A percentile compares a stretch with the other conserved stretches of the same genome.
These are phyloP conservation scores for Sebastes variabilis DNA, from an alignment of 2,797 vertebrate genomes.

Conservation along the genomic window DNA sequence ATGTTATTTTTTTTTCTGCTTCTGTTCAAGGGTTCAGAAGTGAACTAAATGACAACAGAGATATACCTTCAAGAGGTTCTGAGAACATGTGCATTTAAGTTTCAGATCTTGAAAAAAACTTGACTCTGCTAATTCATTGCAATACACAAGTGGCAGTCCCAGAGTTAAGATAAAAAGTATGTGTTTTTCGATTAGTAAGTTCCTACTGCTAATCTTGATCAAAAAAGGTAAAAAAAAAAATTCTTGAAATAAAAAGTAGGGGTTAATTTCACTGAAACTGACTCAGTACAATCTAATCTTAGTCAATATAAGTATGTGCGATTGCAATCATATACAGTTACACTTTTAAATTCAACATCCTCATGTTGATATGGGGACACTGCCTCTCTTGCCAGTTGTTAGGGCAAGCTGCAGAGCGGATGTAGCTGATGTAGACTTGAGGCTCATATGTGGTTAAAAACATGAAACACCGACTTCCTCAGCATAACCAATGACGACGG, in stretches of 20 bases:
- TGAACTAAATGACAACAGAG: not conserved
- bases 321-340: not conserved
- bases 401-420: constrained; percentile 69
- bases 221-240: not conserved
- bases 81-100: not conserved
- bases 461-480: constrained; percentile 82
- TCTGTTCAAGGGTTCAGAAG: not conserved
- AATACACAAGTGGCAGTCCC: not conserved
- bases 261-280: not conserved
- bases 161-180: not conserved
- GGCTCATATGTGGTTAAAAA: constrained; percentile 81
- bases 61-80: not conserved
- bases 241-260: not conserved
- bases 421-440: constrained; percentile 70
- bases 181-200: not conserved
- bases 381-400: constrained; percentile 39
- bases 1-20: not conserved
- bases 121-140: not conserved
- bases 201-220: not conserved
- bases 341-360: constrained; percentile 28
- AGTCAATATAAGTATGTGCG: not conserved
- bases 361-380: constrained; percentile 23
- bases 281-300: not conserved
- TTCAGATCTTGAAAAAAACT: not conserved
- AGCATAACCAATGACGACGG: constrained; percentile 70